phyloP scores from a whole-genome alignment of 2,888 invertebrate species.

The Clostera curtula region DNA sequence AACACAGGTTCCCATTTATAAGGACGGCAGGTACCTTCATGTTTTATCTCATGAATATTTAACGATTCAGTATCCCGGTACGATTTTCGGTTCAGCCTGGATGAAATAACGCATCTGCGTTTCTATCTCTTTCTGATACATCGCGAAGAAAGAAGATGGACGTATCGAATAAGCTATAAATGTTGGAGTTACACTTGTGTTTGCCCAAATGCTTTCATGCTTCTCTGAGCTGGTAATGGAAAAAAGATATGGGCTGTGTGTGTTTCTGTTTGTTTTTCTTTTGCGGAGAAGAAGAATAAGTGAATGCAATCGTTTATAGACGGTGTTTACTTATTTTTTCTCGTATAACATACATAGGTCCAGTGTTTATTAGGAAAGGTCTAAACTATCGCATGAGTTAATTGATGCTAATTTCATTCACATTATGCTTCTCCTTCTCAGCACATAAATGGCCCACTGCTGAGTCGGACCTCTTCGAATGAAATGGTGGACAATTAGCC shows the following conservation, averaged over 20 bases:
- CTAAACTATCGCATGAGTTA: too few relatives aligned
- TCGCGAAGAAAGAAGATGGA: conserved; percentile 7
- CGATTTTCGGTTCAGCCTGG: conserved; percentile 34
- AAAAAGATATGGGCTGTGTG: not conserved
- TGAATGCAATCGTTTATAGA: too few relatives aligned
- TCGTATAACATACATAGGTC: too few relatives aligned
- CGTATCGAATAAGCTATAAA: conserved; percentile 15
- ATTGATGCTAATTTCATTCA: too few relatives aligned
- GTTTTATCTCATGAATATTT: conserved; percentile 53
- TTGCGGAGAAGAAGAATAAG: too few relatives aligned
- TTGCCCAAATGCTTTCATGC: not conserved
- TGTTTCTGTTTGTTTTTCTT: not conserved
- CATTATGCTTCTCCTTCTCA: too few relatives aligned
- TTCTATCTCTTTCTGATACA: conserved; percentile 18
- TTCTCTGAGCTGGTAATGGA: not conserved
- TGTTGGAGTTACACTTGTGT: conserved; percentile 3
- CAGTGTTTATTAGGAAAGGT: too few relatives aligned
- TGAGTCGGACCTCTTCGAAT: too few relatives aligned
- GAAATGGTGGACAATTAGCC: too few relatives aligned
- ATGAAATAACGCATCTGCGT: conserved; percentile 21
- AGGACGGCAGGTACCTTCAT: conserved; percentile 18
- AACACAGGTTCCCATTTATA: conserved; percentile 12
- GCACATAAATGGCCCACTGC: too few relatives aligned
- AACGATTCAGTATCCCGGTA: conserved; percentile 30
- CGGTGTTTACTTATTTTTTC: too few relatives aligned